Evolutionary conservation across 2,888 invertebrate species (phyloP), one percentile per base, ranked within the genome.

Genomic region (Acrocera orbiculus): DNA sequence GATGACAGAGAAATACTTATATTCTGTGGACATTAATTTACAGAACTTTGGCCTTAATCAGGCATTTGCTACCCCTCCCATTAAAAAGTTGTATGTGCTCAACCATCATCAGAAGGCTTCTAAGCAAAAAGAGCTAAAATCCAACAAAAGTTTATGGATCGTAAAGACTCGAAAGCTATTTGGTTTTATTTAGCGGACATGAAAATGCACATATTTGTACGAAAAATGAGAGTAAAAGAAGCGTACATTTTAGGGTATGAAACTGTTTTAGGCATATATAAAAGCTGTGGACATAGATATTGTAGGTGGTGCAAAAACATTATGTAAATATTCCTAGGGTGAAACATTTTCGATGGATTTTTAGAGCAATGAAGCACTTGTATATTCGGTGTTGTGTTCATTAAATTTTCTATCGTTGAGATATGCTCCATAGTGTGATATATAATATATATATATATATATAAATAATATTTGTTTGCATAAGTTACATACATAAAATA

Each of bases 141-240:
- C 39, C 30, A 35, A 34, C 25, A 36, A 36, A 41, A 23, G 30
- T 39, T 41, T 41, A 41, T 41, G 41, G 37, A 39, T 41, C 37
- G 41, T 41, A 41, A 41, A 39, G 37, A 35, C 28, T 38, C 35
- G 37, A 39, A 37, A 37, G 41, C 35, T 39, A 38, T 39, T 34
- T 39, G 37, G 36, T 41, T 41, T 41, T 41, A 39, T 41, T 39
- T 36, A 36, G 36, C 37, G 34, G 26, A 36, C 32, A 35, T 28
- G n/a, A n/a, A 9, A 3, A 25, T 25, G 11, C 9, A 25, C 25
- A 11, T 25, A n/a, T 11, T 11, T 9, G 6, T n/a, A 3, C 25
- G 25, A 25, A 20, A 14, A 22, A 10, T 8, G 30, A 26, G 20
- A 5, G 15, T 23, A 19, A 19, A 24, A 17, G 27, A 10, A 27